phyloP scores from a whole-genome alignment of 2,113 vertebrate genomes.

The Pelobates fuscus region DNA sequence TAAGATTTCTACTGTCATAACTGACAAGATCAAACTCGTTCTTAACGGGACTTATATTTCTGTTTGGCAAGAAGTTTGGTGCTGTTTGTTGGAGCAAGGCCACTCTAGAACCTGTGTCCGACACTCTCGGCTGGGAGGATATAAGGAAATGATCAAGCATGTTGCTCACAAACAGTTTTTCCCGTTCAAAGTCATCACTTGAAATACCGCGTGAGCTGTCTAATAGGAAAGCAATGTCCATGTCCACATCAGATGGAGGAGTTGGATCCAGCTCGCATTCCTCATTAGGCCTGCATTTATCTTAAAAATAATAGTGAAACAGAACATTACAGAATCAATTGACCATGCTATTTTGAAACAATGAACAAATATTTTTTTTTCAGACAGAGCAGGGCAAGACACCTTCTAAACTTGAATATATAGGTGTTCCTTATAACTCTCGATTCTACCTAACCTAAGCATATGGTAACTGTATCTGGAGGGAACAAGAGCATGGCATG shows the following conservation, averaged over 20 bases:
- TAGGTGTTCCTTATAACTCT: too few relatives aligned
- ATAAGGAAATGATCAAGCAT: constrained; percentile 73
- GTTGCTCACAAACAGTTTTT: constrained; percentile 71
- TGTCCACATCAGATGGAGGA: constrained; percentile 59
- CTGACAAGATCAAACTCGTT: constrained; percentile 72
- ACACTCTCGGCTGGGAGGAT: constrained; percentile 57
- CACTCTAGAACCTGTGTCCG: constrained; percentile 60
- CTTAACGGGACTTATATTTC: constrained; percentile 52
- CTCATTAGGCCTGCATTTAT: constrained; percentile 68
- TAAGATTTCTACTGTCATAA: constrained; percentile 55
- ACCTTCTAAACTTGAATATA: too few relatives aligned
- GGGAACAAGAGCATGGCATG: too few relatives aligned
- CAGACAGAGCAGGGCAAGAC: too few relatives aligned
- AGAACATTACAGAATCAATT: background rate
- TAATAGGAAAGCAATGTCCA: constrained; percentile 77
- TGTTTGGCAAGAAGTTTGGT: constrained; percentile 54
- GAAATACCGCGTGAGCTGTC: constrained; percentile 75
- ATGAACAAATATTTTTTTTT: too few relatives aligned
- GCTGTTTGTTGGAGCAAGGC: constrained; percentile 73
- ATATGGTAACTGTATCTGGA: too few relatives aligned
- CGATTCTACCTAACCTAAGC: too few relatives aligned
- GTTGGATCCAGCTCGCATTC: constrained; percentile 58
- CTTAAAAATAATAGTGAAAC: constrained; percentile 59
- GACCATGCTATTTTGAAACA: too few relatives aligned
- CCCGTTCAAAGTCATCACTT: constrained; percentile 63